A percentile compares a stretch with the other conserved stretches of the same genome.
Conservation (phyloP, 23 tunicate genomes). For the Ascidia mentula region DNA sequence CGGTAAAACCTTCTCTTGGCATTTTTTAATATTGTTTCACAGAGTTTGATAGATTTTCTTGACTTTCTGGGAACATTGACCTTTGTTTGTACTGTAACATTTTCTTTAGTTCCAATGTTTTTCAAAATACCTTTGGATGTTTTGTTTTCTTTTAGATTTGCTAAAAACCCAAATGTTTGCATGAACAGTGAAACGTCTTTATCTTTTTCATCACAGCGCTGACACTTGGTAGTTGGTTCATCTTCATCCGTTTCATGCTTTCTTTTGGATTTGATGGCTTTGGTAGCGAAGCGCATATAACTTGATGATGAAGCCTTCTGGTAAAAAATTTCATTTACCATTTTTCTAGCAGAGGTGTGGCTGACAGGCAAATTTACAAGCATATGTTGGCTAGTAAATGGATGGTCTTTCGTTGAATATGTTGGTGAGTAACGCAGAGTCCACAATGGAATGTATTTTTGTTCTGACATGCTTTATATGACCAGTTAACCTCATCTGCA, state of each 20-base stretch:
- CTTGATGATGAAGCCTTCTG: not conserved
- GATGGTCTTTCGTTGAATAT: not conserved
- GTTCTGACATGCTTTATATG: too few relatives aligned
- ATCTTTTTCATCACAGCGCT: not conserved
- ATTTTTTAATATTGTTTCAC: not conserved
- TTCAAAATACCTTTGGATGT: not conserved
- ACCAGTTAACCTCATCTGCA: too few relatives aligned
- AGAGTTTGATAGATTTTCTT: constrained; percentile 9
- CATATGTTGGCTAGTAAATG: not conserved
- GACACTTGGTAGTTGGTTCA: not conserved
- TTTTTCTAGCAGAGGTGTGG: constrained; percentile 22
- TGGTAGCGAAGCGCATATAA: not conserved
- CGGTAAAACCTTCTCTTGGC: not conserved
- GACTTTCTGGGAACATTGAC: not conserved
- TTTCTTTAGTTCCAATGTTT: not conserved
- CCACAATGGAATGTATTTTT: too few relatives aligned
- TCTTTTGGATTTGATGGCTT: not conserved
- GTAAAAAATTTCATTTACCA: constrained; percentile 10
- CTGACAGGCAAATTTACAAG: not conserved
- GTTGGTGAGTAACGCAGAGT: not conserved
- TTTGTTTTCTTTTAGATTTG: not conserved
- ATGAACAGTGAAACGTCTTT: not conserved
- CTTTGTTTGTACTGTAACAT: not conserved
- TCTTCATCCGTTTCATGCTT: not conserved
- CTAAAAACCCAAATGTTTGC: not conserved